Conservation (phyloP, 2,113 vertebrate species). For the Pao palembangensis region DNA sequence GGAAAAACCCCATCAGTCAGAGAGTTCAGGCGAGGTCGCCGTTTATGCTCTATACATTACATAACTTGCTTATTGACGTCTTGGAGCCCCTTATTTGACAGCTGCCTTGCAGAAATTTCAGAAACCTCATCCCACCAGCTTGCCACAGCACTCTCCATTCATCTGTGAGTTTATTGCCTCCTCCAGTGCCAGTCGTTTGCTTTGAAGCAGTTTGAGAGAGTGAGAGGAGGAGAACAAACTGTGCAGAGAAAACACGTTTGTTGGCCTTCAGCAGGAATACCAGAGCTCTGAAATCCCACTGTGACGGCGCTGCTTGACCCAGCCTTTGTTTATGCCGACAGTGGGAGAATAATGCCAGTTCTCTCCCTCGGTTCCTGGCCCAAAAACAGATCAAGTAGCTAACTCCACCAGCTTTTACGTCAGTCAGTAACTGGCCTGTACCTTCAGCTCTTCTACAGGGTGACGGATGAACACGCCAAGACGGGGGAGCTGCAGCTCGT, state of each 20-base stretch:
- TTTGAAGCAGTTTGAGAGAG: slow-evolving; percentile 12
- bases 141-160: slow-evolving; percentile 67
- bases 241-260: slow-evolving; percentile 19
- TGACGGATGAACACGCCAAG: slow-evolving; percentile 92
- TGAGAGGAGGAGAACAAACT: slow-evolving; percentile 29
- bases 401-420: slow-evolving; percentile 16
- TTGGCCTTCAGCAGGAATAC: background rate
- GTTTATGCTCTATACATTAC: slow-evolving; percentile 28
- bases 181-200: slow-evolving; percentile 22
- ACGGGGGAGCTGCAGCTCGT: slow-evolving; percentile 89
- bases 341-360: slow-evolving; percentile 35
- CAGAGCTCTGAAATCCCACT: slow-evolving; percentile 14
- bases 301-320: slow-evolving; percentile 18
- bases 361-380: slow-evolving; percentile 37
- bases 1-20: background rate
- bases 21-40: slow-evolving; percentile 18
- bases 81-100: slow-evolving; percentile 25
- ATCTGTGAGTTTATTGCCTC: slow-evolving; percentile 56
- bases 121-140: background rate
- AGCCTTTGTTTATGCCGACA: slow-evolving; percentile 24
- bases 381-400: slow-evolving; percentile 37
- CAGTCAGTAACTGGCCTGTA: slow-evolving; percentile 31
- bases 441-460: slow-evolving; percentile 89
- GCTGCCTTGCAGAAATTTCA: slow-evolving; percentile 24
- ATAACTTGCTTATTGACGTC: slow-evolving; percentile 32